Percentiles rank a stretch among this genome's conserved stretches.
Conservation (phyloP, 2,113 vertebrate species). For the Spea bombifrons region DNA sequence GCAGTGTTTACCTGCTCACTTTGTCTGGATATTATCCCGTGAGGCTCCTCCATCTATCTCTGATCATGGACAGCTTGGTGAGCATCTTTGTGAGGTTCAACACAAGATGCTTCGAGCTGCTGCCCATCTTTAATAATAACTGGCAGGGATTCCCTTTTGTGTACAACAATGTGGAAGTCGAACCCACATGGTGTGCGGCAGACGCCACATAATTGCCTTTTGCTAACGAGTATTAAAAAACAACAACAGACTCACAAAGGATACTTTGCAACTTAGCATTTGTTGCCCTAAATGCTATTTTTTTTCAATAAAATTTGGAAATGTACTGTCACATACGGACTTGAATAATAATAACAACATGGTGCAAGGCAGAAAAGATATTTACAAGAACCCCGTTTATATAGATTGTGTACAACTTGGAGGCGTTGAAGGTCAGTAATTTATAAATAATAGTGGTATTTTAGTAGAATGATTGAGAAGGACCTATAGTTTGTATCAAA, state of each 20-base stretch:
- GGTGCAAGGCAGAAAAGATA: too few relatives aligned
- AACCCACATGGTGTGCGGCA: slow-evolving; percentile 34
- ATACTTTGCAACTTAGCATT: slow-evolving; percentile 2
- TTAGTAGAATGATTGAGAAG: too few relatives aligned
- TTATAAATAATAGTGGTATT: too few relatives aligned
- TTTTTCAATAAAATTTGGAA: slow-evolving; percentile 10
- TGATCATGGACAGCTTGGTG: slow-evolving; percentile 28
- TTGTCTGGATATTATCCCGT: slow-evolving; percentile 1
- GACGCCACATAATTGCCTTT: slow-evolving; percentile 20
- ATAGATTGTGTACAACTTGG: too few relatives aligned
- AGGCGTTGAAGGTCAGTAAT: too few relatives aligned
- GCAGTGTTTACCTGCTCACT: slow-evolving; percentile 10
- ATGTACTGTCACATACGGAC: too few relatives aligned
- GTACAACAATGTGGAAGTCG: slow-evolving; percentile 2
- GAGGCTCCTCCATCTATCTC: slow-evolving; percentile 8
- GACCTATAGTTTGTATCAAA: too few relatives aligned
- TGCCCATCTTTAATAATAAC: slow-evolving; percentile 19
- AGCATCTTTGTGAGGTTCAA: slow-evolving; percentile 37
- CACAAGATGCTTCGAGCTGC: slow-evolving; percentile 34
- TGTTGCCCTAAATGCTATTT: slow-evolving; percentile 22
- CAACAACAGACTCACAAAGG: slow-evolving; percentile 1
- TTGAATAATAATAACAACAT: too few relatives aligned
- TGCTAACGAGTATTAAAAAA: slow-evolving; percentile 14
- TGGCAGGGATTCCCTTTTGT: slow-evolving; percentile 33
- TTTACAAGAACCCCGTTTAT: too few relatives aligned